A percentile compares a stretch with the other conserved stretches of the same genome.
Conservation (phyloP, 2,113 vertebrate genomes). For the Poecilia latipinna region DNA sequence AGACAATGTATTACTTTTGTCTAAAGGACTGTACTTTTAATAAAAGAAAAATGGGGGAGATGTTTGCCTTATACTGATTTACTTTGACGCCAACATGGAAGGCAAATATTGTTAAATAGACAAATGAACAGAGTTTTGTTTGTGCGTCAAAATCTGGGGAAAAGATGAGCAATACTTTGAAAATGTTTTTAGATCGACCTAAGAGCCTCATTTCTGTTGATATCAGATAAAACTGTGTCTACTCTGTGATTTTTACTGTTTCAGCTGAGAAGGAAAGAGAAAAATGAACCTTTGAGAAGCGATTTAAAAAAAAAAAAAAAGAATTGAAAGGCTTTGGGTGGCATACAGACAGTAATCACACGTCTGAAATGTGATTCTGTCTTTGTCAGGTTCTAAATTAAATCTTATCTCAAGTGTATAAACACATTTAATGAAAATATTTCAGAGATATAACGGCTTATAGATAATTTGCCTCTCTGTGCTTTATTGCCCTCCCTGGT, state of each 20-base stretch:
- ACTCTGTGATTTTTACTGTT: constrained; percentile 9
- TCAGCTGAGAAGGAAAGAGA: constrained; percentile 19
- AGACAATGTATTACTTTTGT: constrained; percentile 3
- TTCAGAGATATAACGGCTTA: too few relatives aligned
- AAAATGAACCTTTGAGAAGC: not conserved
- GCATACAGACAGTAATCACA: not conserved
- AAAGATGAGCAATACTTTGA: constrained; percentile 53
- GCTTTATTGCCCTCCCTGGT: too few relatives aligned
- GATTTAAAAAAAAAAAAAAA: not conserved
- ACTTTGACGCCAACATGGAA: not conserved
- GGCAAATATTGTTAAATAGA: not conserved
- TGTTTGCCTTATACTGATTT: not conserved
- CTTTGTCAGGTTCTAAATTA: too few relatives aligned
- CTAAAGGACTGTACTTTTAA: not conserved
- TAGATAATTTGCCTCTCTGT: too few relatives aligned
- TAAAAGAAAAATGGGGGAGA: not conserved
- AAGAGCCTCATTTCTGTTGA: constrained; percentile 16
- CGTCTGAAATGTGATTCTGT: too few relatives aligned
- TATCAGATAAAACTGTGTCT: constrained; percentile 25
- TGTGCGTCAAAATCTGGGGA: not conserved
- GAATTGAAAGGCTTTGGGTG: constrained; percentile 21
- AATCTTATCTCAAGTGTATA: too few relatives aligned
- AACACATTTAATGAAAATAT: too few relatives aligned
- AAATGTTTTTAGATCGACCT: constrained; percentile 4
- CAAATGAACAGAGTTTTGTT: not conserved